Percentiles rank a stretch among this genome's conserved stretches.
Evolutionary conservation across 1,140 invertebrate species (phyloP).

Genomic region (Drosophila triauraria): DNA sequence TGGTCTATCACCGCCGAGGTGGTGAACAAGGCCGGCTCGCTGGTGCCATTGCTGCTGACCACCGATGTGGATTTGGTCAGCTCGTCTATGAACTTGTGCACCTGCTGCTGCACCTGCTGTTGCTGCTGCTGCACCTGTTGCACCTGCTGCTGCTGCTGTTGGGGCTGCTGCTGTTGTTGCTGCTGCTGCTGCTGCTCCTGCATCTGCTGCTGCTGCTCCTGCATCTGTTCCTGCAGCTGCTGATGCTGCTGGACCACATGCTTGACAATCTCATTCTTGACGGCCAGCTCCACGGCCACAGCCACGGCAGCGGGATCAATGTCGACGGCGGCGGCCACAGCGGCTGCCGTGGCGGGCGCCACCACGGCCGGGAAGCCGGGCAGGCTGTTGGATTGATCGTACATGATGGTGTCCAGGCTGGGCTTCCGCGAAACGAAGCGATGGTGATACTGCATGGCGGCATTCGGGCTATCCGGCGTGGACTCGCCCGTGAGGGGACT

Average conservation of each 20-base stretch:
- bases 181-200: conserved; percentile 40
- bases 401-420: conserved; percentile 81
- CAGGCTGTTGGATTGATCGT: conserved; percentile 76
- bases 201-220: conserved; percentile 85
- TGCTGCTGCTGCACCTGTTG: conserved; percentile 38
- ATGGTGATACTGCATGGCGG: conserved; percentile 66
- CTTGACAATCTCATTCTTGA: conserved; percentile 86
- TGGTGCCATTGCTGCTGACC: conserved; percentile 67
- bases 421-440: conserved; percentile 61
- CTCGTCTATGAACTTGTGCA: conserved; percentile 79
- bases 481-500: conserved; percentile 85
- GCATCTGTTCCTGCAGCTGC: conserved; percentile 51
- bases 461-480: conserved; percentile 67
- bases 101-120: conserved; percentile 70
- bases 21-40: conserved; percentile 56
- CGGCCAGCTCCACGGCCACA: conserved; percentile 86
- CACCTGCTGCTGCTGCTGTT: conserved; percentile 60
- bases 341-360: conserved; percentile 58
- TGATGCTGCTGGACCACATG: conserved; percentile 77
- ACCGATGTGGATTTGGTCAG: conserved; percentile 74
- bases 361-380: conserved; percentile 69
- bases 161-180: conserved; percentile 34
- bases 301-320: conserved; percentile 65
- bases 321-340: conserved; percentile 53
- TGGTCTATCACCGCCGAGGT: conserved; percentile 70